Evolutionary conservation across 2,797 vertebrate genomes (phyloP), one percentile per base, ranked within the genome.

Genomic region (Sebastes oblongus): DNA sequence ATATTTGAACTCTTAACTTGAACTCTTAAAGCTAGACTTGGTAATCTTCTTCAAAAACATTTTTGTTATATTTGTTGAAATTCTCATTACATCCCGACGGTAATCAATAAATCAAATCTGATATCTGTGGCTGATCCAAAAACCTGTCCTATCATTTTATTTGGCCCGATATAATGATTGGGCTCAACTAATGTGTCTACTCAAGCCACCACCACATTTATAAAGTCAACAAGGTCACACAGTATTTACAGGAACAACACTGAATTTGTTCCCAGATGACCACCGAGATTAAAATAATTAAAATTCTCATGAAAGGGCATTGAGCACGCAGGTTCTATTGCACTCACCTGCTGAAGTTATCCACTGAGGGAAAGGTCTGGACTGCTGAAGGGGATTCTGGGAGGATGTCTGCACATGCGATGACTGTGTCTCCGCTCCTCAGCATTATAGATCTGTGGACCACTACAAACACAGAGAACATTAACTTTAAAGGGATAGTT

Each of bases 341-440:
- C 4, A 58, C 89, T 80, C 56, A 96, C 96, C 94, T 94, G 90
- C 76, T 95, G 80, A 96, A 96, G 9, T 29, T 58, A 0, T 55
- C 1, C 60, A 93, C 81, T 0, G 1, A 89, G 22, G 88, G 93
- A 78, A 96, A 97, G 3, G 75, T 88, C 83, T 96, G 95, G 2
- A n/a, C 36, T 50, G 93, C 93, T 16, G 90, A 89, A 3, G 93
- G 92, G 20, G 95, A 96, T 74, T 84, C 79, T 74, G 96, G 91
- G 52, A 92, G 32, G 67, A 96, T 94, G 62, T 92, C n/a, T 0
- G 94, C 94, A 79, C 96, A 96, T 1, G 82, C 91, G 0, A 94
- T 54, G 66, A 87, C 64, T 24, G 1, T 24, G 5, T 58, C 52
- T 12, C 78, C 90, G 0, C 68, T 73, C 66, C 29, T 93, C 64